Evolutionary conservation across 2,113 vertebrate species (phyloP).

Genomic region (Rutilus rutilus): DNA sequence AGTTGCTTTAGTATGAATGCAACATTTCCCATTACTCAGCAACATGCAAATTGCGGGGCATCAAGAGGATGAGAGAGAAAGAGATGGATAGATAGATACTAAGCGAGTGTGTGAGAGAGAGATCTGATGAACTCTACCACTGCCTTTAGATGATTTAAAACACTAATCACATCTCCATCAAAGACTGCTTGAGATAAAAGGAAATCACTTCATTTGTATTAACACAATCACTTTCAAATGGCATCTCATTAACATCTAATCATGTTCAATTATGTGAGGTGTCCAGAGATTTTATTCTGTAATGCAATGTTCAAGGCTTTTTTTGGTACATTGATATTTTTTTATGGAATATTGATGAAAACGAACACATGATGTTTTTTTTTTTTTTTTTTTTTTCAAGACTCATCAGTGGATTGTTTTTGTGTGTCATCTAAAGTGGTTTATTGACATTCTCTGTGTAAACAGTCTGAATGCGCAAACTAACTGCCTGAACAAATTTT

Average conservation of each 20-base stretch:
- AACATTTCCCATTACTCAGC: slow-evolving; percentile 51
- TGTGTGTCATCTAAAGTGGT: slow-evolving; percentile 32
- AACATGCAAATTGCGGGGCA: slow-evolving; percentile 54
- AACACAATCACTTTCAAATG: slow-evolving; percentile 14
- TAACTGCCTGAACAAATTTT: slow-evolving; percentile 23
- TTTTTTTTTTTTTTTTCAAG: too few relatives aligned
- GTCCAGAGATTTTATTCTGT: not conserved
- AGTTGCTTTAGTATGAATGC: slow-evolving; percentile 51
- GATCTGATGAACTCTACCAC: slow-evolving; percentile 18
- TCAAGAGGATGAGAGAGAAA: slow-evolving; percentile 31
- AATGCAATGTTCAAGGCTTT: not conserved
- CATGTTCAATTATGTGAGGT: slow-evolving; percentile 1
- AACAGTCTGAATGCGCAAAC: slow-evolving; percentile 25
- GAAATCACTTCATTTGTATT: not conserved
- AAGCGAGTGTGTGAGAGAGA: slow-evolving; percentile 9
- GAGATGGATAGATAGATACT: slow-evolving; percentile 32
- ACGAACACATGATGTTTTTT: not conserved
- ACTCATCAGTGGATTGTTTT: slow-evolving; percentile 18
- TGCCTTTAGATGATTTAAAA: slow-evolving; percentile 34
- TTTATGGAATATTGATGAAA: slow-evolving; percentile 17
- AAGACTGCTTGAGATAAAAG: slow-evolving; percentile 19
- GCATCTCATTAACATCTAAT: slow-evolving; percentile 11
- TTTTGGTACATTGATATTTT: not conserved
- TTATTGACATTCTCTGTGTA: slow-evolving; percentile 24
- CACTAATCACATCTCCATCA: slow-evolving; percentile 25